These are phyloP conservation scores for Pinna nobilis DNA, from an alignment of 1,140 invertebrate genomes.

Conservation along the genomic window DNA sequence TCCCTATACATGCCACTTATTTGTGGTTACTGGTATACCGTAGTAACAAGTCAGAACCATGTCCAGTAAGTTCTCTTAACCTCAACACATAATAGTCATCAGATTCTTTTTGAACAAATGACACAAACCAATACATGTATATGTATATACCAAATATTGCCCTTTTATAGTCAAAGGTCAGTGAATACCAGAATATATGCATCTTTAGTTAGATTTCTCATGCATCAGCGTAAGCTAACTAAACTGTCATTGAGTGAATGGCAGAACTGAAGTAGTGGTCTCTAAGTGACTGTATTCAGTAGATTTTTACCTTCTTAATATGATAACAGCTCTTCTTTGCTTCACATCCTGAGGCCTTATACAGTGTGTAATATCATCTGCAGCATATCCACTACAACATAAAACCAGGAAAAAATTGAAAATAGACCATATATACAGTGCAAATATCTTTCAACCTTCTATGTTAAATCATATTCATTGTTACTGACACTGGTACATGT, in stretches of 20 bases:
- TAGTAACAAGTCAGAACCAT: too few species aligned
- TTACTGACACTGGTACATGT: not conserved
- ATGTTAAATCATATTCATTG: not conserved
- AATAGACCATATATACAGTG: not conserved
- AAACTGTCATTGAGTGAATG: not conserved
- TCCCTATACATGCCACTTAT: too few species aligned
- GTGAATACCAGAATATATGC: not conserved
- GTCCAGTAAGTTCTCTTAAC: too few species aligned
- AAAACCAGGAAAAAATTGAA: conserved; percentile 17
- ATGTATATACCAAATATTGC: too few species aligned
- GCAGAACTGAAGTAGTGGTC: not conserved
- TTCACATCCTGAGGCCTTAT: conserved; percentile 78
- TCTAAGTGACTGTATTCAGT: not conserved
- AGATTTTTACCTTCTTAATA: conserved; percentile 74
- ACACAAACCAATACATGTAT: too few species aligned
- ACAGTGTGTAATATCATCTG: conserved; percentile 79
- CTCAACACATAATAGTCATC: too few species aligned
- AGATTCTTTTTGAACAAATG: too few species aligned
- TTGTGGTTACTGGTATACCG: too few species aligned
- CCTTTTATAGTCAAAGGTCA: too few species aligned
- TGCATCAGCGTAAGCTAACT: not conserved
- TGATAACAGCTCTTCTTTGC: conserved; percentile 76
- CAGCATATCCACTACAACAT: conserved; percentile 77
- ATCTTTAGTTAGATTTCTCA: not conserved
- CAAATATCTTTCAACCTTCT: not conserved